These are phyloP conservation scores for Apotomis turbidana DNA, from an alignment of 2,888 invertebrate genomes.

Conservation along the genomic window DNA sequence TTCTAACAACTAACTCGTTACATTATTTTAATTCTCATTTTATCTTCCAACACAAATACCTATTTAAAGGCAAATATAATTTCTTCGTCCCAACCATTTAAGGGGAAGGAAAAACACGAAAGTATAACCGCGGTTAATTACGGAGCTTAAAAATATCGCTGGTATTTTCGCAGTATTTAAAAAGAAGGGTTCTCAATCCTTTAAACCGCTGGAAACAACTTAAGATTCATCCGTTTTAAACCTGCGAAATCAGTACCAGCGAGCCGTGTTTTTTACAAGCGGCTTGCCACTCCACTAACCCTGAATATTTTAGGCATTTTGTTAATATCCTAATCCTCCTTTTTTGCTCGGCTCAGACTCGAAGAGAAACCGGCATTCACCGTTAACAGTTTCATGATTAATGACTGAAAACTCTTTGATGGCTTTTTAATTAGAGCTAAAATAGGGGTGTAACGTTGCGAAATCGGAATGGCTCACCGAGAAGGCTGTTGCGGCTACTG, in stretches of 20 bases:
- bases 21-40: slow-evolving; percentile 65
- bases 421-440: slow-evolving; percentile 85
- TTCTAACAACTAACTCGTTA: slow-evolving; percentile 49
- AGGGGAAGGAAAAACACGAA: slow-evolving; percentile 57
- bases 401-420: slow-evolving; percentile 84
- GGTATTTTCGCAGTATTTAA: slow-evolving; percentile 67
- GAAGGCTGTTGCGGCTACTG: slow-evolving; percentile 74
- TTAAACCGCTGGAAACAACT: slow-evolving; percentile 76
- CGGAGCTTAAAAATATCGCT: slow-evolving; percentile 75
- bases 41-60: slow-evolving; percentile 58
- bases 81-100: slow-evolving; percentile 59
- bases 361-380: slow-evolving; percentile 78
- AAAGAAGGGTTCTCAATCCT: slow-evolving; percentile 74
- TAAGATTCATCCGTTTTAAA: slow-evolving; percentile 75
- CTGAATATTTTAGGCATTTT: slow-evolving; percentile 80
- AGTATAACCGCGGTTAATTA: slow-evolving; percentile 73
- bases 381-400: slow-evolving; percentile 84
- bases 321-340: slow-evolving; percentile 79
- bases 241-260: slow-evolving; percentile 66
- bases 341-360: slow-evolving; percentile 70
- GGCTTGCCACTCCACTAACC: slow-evolving; percentile 76
- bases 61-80: slow-evolving; percentile 68
- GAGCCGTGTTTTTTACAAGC: slow-evolving; percentile 66
- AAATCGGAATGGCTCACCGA: slow-evolving; percentile 52
- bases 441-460: slow-evolving; percentile 79